These are phyloP conservation scores for Megaleporinus macrocephalus DNA, from an alignment of 2,113 vertebrate genomes.

Conservation along the genomic window DNA sequence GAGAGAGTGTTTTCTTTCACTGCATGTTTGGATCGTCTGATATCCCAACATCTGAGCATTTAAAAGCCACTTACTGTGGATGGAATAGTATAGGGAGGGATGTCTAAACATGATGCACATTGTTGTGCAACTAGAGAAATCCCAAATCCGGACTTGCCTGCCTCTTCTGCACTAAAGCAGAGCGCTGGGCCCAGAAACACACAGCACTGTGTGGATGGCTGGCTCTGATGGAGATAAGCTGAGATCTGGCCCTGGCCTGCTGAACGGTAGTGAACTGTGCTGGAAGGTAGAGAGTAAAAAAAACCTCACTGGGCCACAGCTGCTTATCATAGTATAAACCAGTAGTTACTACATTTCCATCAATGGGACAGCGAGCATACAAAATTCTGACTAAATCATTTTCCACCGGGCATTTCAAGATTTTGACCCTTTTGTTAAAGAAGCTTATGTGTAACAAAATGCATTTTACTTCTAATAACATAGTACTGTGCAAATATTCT, in stretches of 20 bases:
- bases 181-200: constrained; percentile 51
- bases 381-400: too few relatives aligned
- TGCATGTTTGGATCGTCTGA: constrained; percentile 63
- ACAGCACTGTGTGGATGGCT: constrained; percentile 66
- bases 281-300: constrained; percentile 11
- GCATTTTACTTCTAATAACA: too few relatives aligned
- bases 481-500: too few relatives aligned
- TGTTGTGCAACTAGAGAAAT: constrained; percentile 64
- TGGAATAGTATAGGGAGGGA: constrained; percentile 61
- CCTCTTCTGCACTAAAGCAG: constrained; percentile 55
- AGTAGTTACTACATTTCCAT: too few relatives aligned
- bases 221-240: constrained; percentile 70
- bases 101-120: constrained; percentile 60
- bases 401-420: too few relatives aligned
- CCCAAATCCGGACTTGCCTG: constrained; percentile 69
- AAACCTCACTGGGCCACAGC: constrained; percentile 26
- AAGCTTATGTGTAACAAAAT: too few relatives aligned
- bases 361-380: too few relatives aligned
- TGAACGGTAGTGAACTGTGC: constrained; percentile 55
- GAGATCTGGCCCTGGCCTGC: constrained; percentile 61
- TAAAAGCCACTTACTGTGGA: constrained; percentile 58
- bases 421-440: too few relatives aligned
- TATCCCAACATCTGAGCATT: constrained; percentile 67
- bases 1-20: constrained; percentile 12
- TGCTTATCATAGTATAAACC: too few relatives aligned